phyloP scores from a whole-genome alignment of 2,113 vertebrate genomes.

The Prunella himalayana region DNA sequence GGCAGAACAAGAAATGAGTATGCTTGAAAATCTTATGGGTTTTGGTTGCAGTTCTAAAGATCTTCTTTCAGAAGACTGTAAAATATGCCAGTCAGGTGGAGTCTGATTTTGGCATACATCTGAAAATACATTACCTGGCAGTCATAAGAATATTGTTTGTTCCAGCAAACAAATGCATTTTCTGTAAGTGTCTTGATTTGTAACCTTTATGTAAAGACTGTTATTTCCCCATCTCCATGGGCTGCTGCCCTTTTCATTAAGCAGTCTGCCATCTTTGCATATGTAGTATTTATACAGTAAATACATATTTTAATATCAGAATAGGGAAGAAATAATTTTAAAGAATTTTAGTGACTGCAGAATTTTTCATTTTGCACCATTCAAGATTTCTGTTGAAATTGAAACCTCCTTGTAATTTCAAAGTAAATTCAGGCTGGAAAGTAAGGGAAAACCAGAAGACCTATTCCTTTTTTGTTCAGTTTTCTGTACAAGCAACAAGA shows the following conservation, averaged over 20 bases:
- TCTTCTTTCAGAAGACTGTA: background rate
- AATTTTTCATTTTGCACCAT: accelerated
- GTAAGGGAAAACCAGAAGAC: background rate
- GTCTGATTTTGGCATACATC: background rate
- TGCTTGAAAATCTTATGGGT: accelerated
- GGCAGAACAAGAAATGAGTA: background rate
- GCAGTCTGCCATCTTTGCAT: background rate
- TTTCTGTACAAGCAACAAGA: background rate
- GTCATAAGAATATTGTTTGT: background rate
- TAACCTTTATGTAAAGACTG: background rate
- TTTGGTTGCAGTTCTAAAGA: background rate
- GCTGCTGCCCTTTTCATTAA: background rate
- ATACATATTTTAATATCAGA: background rate
- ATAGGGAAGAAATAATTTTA: background rate
- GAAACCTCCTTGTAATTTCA: background rate
- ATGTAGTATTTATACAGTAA: background rate
- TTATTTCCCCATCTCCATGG: background rate
- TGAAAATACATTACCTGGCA: background rate
- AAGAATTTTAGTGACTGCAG: background rate
- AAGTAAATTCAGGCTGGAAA: background rate
- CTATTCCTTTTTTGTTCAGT: background rate
- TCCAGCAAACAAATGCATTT: background rate
- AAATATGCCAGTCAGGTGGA: background rate
- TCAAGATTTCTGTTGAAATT: background rate
- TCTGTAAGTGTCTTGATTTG: background rate